A percentile compares a stretch with the other conserved stretches of the same genome.
Conservation (phyloP, 2,113 vertebrate species). For the Elgaria multicarinata region DNA sequence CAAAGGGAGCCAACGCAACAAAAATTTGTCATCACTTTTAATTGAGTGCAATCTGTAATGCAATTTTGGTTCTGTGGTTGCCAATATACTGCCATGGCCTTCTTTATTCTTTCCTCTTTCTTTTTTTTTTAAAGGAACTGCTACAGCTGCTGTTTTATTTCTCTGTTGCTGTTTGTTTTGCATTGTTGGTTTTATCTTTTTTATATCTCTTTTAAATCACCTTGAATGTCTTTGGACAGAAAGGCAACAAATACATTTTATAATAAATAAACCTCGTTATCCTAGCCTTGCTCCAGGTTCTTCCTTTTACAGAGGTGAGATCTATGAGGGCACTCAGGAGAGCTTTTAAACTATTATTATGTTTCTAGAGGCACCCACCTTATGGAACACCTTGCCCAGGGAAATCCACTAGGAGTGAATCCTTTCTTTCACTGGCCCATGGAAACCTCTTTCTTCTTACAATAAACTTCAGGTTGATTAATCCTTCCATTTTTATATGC, state of each 20-base stretch:
- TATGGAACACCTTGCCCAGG: not conserved
- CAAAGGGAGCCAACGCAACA: conserved; percentile 16
- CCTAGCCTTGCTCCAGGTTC: not conserved
- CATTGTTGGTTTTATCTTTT: not conserved
- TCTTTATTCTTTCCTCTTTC: too few relatives aligned
- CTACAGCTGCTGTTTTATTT: not conserved
- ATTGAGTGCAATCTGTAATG: conserved; percentile 20
- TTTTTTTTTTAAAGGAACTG: not conserved
- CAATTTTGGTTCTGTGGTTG: accelerated
- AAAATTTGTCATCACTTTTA: conserved; percentile 18
- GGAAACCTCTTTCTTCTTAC: not conserved
- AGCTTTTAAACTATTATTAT: not conserved
- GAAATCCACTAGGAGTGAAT: not conserved
- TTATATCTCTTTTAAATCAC: not conserved
- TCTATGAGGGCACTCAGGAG: not conserved
- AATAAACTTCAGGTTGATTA: not conserved
- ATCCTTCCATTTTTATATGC: not conserved
- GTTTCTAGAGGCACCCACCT: not conserved
- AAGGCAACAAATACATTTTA: not conserved
- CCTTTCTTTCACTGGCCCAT: not conserved
- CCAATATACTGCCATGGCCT: not conserved
- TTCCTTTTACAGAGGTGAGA: not conserved
- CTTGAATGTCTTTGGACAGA: not conserved
- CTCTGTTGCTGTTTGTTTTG: not conserved
- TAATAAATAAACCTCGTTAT: not conserved